Base-by-base conservation (phyloP, 1,140 invertebrate genomes). In the Mesaphorura yosii region DNA sequence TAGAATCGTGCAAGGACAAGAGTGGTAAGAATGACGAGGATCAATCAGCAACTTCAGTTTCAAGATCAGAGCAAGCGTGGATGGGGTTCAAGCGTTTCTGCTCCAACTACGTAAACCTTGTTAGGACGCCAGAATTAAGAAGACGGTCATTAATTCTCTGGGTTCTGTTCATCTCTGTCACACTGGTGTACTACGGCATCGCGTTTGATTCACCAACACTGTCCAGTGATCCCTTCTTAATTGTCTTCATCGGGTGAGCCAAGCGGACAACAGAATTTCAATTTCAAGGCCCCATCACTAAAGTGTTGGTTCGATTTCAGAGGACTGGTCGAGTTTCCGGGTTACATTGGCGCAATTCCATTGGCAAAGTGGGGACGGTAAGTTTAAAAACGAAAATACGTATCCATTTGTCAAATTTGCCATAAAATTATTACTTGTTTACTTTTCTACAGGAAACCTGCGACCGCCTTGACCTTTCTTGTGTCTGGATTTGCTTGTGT, bases 271-370 rank as follows among this genome's bases (percentile, higher is more conserved):
- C n/a, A n/a, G 31, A 34, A 10, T 34, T 34, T 10, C 5, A 41
- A 41, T 7, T 41, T 10, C 22, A 41, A 10, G 6, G 6, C 6
- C 22, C 17, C n/a, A 6, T 41, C 6, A 6, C 6, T 41, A 41
- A 41, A 17, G 39, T 19, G 19, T 19, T 41, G 39, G 39, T 41
- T 41, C 7, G 22, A 7, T 15, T 51, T 19, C 28, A 59, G 57
- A 5, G 57, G 57, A 4, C 44, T 59, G 23, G 49, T 59, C 52
- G 57, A 59, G 46, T 22, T 59, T 29, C 57, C 57, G n/a, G 57
- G 52, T n/a, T 57, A 57, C 44, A 39, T 39, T 2, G 19, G 48
- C n/a, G 29, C 37, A 1, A 29, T 48, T 22, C 49, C 50, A 14
- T 52, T 48, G 19, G 41, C 44, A 2, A 51, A 48, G 17, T 44